These are phyloP conservation scores for Tipula helvola DNA, from an alignment of 2,888 invertebrate species.

Conservation along the genomic window DNA sequence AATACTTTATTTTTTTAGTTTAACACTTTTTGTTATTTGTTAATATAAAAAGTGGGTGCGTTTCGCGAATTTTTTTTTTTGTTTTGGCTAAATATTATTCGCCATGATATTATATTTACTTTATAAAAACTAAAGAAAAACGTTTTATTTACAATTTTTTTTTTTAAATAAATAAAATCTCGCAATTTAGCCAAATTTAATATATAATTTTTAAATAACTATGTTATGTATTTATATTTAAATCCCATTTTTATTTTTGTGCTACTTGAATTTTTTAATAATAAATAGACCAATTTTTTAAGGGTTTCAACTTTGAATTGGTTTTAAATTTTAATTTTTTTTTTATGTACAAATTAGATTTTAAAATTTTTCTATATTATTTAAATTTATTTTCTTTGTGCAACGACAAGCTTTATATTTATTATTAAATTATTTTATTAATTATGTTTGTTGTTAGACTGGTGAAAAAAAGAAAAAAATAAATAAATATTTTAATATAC, in stretches of 20 bases:
- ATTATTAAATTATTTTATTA: background rate
- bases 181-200: background rate
- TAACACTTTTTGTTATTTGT: background rate
- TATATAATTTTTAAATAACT: background rate
- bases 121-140: background rate
- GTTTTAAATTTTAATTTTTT: background rate
- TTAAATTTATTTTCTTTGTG: constrained; percentile 17
- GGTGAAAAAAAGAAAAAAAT: background rate
- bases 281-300: background rate
- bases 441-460: background rate
- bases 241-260: background rate
- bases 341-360: background rate
- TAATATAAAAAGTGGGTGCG: background rate
- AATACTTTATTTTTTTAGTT: background rate
- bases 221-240: background rate
- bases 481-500: background rate
- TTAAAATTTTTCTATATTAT: background rate
- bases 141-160: background rate
- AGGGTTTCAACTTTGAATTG: background rate
- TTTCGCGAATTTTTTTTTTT: background rate
- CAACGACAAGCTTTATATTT: constrained; percentile 19
- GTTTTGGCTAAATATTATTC: background rate
- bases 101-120: background rate
- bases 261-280: background rate
- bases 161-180: background rate